A percentile compares a stretch with the other conserved stretches of the same genome.
Conservation (phyloP, 2,888 invertebrate species). For the Gymnocheta viridis region DNA sequence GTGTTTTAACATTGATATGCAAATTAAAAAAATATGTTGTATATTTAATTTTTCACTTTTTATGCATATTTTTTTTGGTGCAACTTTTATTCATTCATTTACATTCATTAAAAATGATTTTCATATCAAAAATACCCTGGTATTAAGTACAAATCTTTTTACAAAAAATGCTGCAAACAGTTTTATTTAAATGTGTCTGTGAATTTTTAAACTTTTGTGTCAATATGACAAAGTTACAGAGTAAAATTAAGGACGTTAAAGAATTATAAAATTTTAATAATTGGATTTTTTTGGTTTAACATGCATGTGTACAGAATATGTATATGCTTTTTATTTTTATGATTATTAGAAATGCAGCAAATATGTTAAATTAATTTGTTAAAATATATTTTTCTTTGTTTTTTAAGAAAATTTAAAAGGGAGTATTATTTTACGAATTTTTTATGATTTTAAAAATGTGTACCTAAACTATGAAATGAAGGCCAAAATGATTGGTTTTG, state of each 20-base stretch:
- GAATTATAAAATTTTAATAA: constrained; percentile 32
- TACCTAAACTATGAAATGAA: too few relatives aligned
- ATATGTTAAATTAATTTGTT: background rate
- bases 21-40: constrained; percentile 60
- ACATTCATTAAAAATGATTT: constrained; percentile 63
- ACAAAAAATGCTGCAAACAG: constrained; percentile 35
- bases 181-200: constrained; percentile 56
- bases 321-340: background rate
- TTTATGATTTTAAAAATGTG: background rate
- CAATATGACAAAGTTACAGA: constrained; percentile 14
- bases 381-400: too few relatives aligned
- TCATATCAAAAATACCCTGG: constrained; percentile 55
- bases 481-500: too few relatives aligned
- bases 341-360: background rate
- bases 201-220: constrained; percentile 42
- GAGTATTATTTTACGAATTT: background rate
- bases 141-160: constrained; percentile 42
- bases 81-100: constrained; percentile 56
- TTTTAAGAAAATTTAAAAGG: background rate
- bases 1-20: constrained; percentile 64
- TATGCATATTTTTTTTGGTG: background rate
- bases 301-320: background rate
- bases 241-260: constrained; percentile 3
- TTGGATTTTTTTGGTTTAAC: background rate
- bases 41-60: constrained; percentile 8